Conservation (phyloP, 2,888 invertebrate species). For the Tetragonula carbonaria region DNA sequence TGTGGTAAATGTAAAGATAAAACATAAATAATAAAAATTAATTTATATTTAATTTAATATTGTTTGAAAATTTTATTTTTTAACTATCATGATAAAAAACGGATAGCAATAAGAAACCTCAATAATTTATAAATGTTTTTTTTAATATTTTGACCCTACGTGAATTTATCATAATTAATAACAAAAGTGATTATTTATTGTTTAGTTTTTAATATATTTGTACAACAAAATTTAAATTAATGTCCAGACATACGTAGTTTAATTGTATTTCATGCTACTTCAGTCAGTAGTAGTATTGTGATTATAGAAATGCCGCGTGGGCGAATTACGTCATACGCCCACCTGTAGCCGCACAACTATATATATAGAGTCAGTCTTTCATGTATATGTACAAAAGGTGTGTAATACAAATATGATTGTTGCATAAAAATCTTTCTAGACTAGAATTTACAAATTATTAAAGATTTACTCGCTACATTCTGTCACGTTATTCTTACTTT, state of each 20-base stretch:
- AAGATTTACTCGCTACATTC: neutral
- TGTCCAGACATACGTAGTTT: conserved; percentile 8
- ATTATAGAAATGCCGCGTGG: conserved; percentile 79
- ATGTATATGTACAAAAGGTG: conserved; percentile 65
- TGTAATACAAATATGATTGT: conserved; percentile 34
- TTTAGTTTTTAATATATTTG: neutral
- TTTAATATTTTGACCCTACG: neutral
- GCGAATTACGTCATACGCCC: conserved; percentile 82
- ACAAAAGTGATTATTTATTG: neutral
- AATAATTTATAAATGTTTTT: neutral
- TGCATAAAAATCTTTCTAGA: neutral
- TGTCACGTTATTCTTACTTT: neutral
- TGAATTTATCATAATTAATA: neutral
- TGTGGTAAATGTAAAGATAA: conserved; percentile 88
- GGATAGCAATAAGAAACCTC: neutral
- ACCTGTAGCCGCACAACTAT: conserved; percentile 77
- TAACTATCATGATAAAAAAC: neutral
- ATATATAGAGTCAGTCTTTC: conserved; percentile 43
- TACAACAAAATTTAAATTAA: neutral
- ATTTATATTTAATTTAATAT: conserved; percentile 19
- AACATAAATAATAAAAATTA: conserved; percentile 64
- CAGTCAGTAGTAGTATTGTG: conserved; percentile 63
- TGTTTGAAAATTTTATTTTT: conserved; percentile 5
- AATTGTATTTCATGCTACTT: conserved; percentile 11
- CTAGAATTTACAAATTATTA: neutral